phyloP scores from a whole-genome alignment of 2,888 invertebrate species.

The Nomada ferruginata region DNA sequence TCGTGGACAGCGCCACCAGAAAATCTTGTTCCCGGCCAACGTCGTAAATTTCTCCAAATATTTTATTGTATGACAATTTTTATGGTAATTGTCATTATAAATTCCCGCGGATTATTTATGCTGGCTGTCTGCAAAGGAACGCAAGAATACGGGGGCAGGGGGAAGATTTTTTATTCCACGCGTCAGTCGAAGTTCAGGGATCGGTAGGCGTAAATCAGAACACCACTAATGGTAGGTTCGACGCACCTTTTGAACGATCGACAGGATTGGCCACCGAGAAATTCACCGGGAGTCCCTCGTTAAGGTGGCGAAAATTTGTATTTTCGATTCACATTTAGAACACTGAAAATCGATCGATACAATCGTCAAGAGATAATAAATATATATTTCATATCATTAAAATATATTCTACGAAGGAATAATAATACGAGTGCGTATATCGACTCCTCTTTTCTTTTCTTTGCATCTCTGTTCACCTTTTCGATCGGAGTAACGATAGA shows the following conservation, averaged over 20 bases:
- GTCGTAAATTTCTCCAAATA: constrained; percentile 82
- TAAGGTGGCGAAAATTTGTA: constrained; percentile 55
- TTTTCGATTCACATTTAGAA: neutral
- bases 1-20: constrained; percentile 30
- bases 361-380: no score
- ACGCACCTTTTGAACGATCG: constrained; percentile 28
- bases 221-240: constrained; percentile 53
- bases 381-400: no score
- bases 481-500: neutral
- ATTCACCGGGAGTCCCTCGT: constrained; percentile 74
- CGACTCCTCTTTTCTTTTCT: neutral
- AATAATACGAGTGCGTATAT: no score
- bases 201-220: constrained; percentile 66
- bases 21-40: constrained; percentile 51
- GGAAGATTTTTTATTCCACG: constrained; percentile 42
- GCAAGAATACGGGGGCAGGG: no score
- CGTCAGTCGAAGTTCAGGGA: constrained; percentile 62
- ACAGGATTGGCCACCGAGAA: constrained; percentile 72
- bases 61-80: constrained; percentile 84
- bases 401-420: no score
- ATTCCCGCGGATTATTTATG: constrained; percentile 81
- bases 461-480: neutral
- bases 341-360: no score
- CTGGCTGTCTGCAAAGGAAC: constrained; percentile 55
- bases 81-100: constrained; percentile 84